Evolutionary conservation across 2,797 vertebrate genomes (phyloP).

Genomic region (Vireo griseus): DNA sequence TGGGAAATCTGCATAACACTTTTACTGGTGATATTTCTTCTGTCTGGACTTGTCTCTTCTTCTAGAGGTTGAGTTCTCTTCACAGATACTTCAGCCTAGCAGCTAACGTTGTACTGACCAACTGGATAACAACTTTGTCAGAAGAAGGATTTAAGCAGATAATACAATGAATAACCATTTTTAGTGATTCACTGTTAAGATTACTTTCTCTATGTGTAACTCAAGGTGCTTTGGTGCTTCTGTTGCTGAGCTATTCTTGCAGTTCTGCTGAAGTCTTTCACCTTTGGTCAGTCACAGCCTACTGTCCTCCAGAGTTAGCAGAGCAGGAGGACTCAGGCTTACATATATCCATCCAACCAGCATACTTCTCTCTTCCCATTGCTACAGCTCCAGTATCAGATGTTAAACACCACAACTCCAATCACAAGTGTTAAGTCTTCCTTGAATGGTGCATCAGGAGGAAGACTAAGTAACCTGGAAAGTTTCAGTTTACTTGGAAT

Average conservation of each 20-base stretch:
- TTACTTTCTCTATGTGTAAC: not conserved
- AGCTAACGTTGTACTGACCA: not conserved
- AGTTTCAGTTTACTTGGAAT: slow-evolving; percentile 14
- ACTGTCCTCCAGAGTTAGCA: not conserved
- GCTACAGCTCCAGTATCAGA: not conserved
- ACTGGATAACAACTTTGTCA: not conserved
- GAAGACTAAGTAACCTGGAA: not conserved
- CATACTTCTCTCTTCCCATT: not conserved
- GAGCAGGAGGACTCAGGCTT: not conserved
- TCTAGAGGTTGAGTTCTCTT: not conserved
- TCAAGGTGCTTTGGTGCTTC: not conserved
- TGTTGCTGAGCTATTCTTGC: too few species aligned
- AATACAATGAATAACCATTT: not conserved
- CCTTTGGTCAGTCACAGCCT: not conserved
- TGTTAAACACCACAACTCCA: not conserved
- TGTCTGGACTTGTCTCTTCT: not conserved
- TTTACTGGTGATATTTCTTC: not conserved
- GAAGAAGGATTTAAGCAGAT: not conserved
- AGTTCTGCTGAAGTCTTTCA: too few species aligned
- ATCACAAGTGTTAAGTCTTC: not conserved
- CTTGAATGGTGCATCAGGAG: not conserved
- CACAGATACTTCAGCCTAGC: not conserved
- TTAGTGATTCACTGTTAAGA: not conserved
- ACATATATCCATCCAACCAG: not conserved
- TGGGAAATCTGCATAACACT: not conserved